Percentiles rank a stretch among this genome's conserved stretches.
phyloP scores from a whole-genome alignment of 2,113 vertebrate species.

The Willisornis vidua region DNA sequence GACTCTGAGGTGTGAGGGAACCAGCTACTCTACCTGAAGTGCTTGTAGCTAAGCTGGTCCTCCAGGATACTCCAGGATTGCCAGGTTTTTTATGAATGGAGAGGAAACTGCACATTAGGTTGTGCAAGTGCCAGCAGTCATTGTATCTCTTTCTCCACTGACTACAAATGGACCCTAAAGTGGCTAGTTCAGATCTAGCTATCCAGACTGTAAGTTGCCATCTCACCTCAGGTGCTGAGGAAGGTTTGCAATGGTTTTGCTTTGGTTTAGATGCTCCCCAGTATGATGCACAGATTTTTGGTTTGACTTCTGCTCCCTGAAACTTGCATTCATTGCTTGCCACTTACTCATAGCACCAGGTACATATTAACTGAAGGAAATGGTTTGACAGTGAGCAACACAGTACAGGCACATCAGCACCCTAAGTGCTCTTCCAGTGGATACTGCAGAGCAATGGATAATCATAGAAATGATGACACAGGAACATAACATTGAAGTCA shows the following conservation, averaged over 20 bases:
- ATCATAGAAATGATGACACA: not conserved
- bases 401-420: not conserved
- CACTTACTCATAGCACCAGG: not conserved
- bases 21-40: fast-evolving
- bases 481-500: not conserved
- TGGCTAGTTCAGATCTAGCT: not conserved
- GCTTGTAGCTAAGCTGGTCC: not conserved
- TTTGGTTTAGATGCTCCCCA: not conserved
- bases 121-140: not conserved
- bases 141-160: not conserved
- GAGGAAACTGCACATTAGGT: not conserved
- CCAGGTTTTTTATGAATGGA: not conserved
- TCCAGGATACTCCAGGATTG: not conserved
- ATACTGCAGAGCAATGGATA: not conserved
- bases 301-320: not conserved
- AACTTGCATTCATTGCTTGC: not conserved
- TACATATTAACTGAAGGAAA: not conserved
- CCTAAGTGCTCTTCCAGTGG: not conserved
- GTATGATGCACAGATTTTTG: not conserved
- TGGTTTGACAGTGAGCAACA: not conserved
- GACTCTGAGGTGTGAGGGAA: not conserved
- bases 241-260: not conserved
- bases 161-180: not conserved
- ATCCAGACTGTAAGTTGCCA: not conserved
- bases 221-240: not conserved